phyloP scores from a whole-genome alignment of 1,140 invertebrate species.

The Drosophila murphyi region DNA sequence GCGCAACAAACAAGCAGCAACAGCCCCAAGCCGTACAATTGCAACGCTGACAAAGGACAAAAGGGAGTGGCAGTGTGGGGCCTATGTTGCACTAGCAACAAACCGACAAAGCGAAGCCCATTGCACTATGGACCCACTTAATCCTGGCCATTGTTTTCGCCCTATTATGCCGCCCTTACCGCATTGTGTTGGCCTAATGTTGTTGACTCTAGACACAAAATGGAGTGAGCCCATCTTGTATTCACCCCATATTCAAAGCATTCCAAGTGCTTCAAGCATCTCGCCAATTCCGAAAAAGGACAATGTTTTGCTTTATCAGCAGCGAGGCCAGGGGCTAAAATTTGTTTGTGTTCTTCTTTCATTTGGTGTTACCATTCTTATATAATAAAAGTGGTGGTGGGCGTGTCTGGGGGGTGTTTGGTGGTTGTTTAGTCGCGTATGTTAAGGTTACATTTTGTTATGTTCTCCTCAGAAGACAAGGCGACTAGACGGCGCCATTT shows the following conservation, averaged over 20 bases:
- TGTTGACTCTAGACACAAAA: conserved; percentile 51
- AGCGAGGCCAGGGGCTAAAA: conserved; percentile 45
- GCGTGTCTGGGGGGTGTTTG: not conserved
- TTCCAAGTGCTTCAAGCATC: conserved; percentile 3
- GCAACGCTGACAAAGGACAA: conserved; percentile 61
- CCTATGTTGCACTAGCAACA: not conserved
- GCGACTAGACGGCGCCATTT: conserved; percentile 72
- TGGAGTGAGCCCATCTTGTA: not conserved
- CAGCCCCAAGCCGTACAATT: conserved; percentile 51
- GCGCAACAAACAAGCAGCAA: conserved; percentile 72
- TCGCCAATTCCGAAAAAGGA: conserved; percentile 30
- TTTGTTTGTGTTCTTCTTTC: conserved; percentile 62
- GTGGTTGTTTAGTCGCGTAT: conserved; percentile 44
- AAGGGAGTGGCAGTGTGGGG: too few relatives aligned
- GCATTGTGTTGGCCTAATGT: conserved; percentile 61
- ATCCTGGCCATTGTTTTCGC: conserved; percentile 75
- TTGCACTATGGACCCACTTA: conserved; percentile 74
- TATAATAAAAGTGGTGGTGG: conserved; percentile 63
- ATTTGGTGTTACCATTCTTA: conserved; percentile 33
- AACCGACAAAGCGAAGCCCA: conserved; percentile 15
- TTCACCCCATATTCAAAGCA: conserved; percentile 6
- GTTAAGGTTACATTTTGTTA: conserved; percentile 77
- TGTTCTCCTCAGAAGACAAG: conserved; percentile 23
- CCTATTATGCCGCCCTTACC: conserved; percentile 66
- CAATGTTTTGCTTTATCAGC: conserved; percentile 76